Conservation (phyloP, 2,888 invertebrate genomes). For the Drosophila koepferae region DNA sequence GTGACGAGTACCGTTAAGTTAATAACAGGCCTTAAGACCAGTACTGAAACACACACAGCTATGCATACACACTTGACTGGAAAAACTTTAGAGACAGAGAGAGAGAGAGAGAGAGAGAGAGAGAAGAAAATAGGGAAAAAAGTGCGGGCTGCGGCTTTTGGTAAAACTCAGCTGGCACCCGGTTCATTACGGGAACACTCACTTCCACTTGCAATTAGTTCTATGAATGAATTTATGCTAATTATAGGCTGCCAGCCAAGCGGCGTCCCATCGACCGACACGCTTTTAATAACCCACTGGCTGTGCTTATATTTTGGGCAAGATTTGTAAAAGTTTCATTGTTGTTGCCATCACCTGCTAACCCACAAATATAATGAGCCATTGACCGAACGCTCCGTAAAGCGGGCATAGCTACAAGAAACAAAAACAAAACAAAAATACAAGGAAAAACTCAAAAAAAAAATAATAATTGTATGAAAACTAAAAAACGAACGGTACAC, state of each 20-base stretch:
- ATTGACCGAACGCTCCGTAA: slow-evolving; percentile 57
- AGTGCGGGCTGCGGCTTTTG: slow-evolving; percentile 37
- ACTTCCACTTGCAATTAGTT: slow-evolving; percentile 77
- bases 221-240: slow-evolving; percentile 79
- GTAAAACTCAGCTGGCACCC: slow-evolving; percentile 43
- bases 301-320: slow-evolving; percentile 36
- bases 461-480: slow-evolving; percentile 14
- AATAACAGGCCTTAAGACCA: slow-evolving; percentile 65
- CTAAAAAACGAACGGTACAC: slow-evolving; percentile 60
- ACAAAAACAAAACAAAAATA: slow-evolving; percentile 26
- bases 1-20: slow-evolving; percentile 65
- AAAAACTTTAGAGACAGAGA: slow-evolving; percentile 1
- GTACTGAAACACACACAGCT: slow-evolving; percentile 49
- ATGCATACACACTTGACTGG: background rate
- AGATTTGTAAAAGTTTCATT: slow-evolving; percentile 52
- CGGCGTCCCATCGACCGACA: slow-evolving; percentile 63
- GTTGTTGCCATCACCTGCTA: slow-evolving; percentile 75
- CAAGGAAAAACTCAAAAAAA: slow-evolving; percentile 18
- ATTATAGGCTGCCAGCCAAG: slow-evolving; percentile 61
- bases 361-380: slow-evolving; percentile 82
- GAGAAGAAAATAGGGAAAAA: slow-evolving; percentile 21
- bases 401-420: slow-evolving; percentile 43
- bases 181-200: slow-evolving; percentile 69
- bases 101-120: background rate
- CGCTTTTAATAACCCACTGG: slow-evolving; percentile 73